Percentiles rank a stretch among this genome's conserved stretches.
Evolutionary conservation across 2,113 vertebrate genomes (phyloP).

Genomic region (Podiceps cristatus): DNA sequence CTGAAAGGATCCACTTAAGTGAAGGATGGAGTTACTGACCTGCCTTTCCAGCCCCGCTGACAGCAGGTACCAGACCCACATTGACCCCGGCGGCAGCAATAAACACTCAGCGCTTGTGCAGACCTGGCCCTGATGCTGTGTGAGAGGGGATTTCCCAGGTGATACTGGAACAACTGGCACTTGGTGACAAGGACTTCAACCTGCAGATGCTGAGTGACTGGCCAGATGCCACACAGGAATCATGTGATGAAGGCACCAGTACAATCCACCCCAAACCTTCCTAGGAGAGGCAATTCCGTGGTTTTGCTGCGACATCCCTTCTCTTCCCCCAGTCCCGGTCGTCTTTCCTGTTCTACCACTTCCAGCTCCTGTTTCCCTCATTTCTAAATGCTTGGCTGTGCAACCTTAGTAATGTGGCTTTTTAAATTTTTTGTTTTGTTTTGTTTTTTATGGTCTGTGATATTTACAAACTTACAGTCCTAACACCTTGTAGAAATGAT

Average conservation of each 20-base stretch:
- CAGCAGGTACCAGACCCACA: not conserved
- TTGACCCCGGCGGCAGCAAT: not conserved
- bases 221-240: not conserved
- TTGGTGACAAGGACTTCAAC: not conserved
- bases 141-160: not conserved
- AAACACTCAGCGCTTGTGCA: accelerated
- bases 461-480: not conserved
- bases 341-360: not conserved
- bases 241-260: not conserved
- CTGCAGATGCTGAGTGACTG: not conserved
- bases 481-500: not conserved
- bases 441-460: not conserved
- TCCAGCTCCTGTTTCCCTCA: not conserved
- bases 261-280: not conserved
- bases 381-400: not conserved
- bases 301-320: not conserved
- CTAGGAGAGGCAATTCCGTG: not conserved
- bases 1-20: not conserved
- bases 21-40: not conserved
- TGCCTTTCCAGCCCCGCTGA: not conserved
- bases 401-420: not conserved
- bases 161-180: not conserved
- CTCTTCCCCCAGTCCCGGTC: not conserved
- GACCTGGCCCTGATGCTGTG: accelerated
- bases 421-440: not conserved